phyloP scores from a whole-genome alignment of 1,140 invertebrate genomes.

The Drosophila guanche region DNA sequence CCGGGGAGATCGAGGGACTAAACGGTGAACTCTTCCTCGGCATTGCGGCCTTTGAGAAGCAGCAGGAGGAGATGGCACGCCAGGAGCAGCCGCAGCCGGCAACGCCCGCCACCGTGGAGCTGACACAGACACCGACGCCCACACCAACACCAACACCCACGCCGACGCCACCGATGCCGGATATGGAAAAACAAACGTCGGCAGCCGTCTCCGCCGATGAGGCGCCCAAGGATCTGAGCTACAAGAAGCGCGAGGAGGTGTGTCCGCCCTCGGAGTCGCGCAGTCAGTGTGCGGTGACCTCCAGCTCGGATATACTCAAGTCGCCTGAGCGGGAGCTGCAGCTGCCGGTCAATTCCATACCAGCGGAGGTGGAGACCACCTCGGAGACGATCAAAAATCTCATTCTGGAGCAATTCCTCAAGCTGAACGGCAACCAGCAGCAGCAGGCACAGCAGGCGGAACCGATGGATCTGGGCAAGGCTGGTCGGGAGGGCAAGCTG shows the following conservation, averaged over 20 bases:
- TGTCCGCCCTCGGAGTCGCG: conserved; percentile 79
- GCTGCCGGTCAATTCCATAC: conserved; percentile 65
- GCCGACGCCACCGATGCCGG: conserved; percentile 9
- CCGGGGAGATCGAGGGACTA: conserved; percentile 80
- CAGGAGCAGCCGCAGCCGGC: conserved; percentile 29
- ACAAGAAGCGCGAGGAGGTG: conserved; percentile 84
- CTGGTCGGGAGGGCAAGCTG: conserved; percentile 84
- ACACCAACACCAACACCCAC: conserved; percentile 32
- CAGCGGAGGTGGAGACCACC: conserved; percentile 71
- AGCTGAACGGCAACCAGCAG: conserved; percentile 63
- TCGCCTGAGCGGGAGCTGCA: conserved; percentile 56
- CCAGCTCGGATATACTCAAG: conserved; percentile 71
- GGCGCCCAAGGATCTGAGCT: conserved; percentile 85
- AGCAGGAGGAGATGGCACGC: conserved; percentile 41
- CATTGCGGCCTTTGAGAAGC: conserved; percentile 74
- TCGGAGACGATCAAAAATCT: conserved; percentile 80
- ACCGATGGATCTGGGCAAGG: conserved; percentile 86
- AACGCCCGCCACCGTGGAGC: conserved; percentile 55
- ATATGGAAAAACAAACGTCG: conserved; percentile 25
- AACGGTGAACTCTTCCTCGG: conserved; percentile 77
- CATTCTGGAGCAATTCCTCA: conserved; percentile 80
- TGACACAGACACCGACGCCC: conserved; percentile 46
- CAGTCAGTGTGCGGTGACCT: conserved; percentile 78
- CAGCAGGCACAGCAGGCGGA: conserved; percentile 85
- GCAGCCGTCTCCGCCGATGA: conserved; percentile 80